Base-by-base conservation (phyloP, 30 jellyfish, hydroid and myxozoan species). In the Mastigias papua region DNA sequence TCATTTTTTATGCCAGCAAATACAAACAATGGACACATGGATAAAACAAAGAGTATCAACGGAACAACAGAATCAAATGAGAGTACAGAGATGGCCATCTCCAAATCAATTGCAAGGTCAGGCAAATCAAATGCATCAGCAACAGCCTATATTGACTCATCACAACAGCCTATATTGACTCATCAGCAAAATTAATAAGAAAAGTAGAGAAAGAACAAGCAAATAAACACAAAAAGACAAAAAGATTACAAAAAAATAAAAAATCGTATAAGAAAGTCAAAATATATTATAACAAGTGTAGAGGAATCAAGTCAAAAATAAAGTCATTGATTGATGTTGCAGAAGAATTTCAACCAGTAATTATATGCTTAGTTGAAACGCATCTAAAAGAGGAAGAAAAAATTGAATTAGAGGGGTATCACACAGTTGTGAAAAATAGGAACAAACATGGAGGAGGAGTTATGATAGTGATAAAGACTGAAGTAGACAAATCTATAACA, bases 241-340 rank as follows among this genome's bases (percentile, higher is more conserved):
- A 30, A 61, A 58, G 71, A 25, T 15, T 5, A 3, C 60, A 64
- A 80, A 61, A 17, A 0, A 9, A n/a, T 23, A 65, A 63, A 60
- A 31, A 32, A 63, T 17, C 15, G 35, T 21, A 4, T 23, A 33
- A 35, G 22, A 30, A 42, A 15, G 16, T 80, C 42, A 35, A 62
- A 22, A 62, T 80, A 61, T 80, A 80, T 63, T 80, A 80, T 35
- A 1, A 58, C 11, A 80, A 80, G 34, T 58, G 60, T 11, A 62
- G 90, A 80, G 90, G 87, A 32, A 61, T 80, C 29, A 80, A 65
- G 37, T 80, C 87, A 0, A 80, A 80, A 33, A 2, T 80, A 34
- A 86, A 80, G 30, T 25, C 70, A 9, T 80, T 65, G 73, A 35
- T 31, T 28, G 33, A 48, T 5, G 62, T 58, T 17, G 13, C 37